phyloP scores from a whole-genome alignment of 53 echinoderm and acorn worm species.

The Pentamera pediparva region DNA sequence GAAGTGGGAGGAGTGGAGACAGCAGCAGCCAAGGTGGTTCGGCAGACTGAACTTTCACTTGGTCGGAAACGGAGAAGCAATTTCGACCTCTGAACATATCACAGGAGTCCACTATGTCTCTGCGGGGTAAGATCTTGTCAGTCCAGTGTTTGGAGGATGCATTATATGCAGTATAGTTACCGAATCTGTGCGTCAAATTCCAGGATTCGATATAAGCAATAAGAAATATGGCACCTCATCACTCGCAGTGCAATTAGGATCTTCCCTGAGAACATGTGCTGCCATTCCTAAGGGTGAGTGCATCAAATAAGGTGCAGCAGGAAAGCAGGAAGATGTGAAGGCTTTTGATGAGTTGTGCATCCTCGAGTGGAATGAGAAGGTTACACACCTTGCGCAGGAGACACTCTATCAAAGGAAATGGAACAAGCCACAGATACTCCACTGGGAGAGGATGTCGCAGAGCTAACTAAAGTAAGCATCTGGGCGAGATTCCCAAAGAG shows the following conservation, averaged over 20 bases:
- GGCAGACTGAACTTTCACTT: too few species aligned
- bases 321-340: conserved; percentile 1
- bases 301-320: neutral
- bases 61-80: too few species aligned
- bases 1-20: too few species aligned
- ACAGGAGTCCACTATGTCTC: too few species aligned
- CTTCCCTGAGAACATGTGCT: conserved; percentile 33
- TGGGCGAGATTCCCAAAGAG: conserved; percentile 5
- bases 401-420: conserved; percentile 27
- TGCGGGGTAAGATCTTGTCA: too few species aligned
- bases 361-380: conserved; percentile 34
- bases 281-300: conserved; percentile 34
- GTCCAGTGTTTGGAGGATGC: conserved; percentile 35
- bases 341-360: conserved; percentile 22
- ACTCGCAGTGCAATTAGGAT: conserved; percentile 46
- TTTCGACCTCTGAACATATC: too few species aligned
- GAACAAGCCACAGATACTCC: conserved; percentile 34
- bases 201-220: conserved; percentile 18
- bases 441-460: too few species aligned
- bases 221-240: conserved; percentile 30
- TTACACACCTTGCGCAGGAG: conserved; percentile 8
- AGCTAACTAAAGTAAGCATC: neutral
- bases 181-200: conserved; percentile 37
- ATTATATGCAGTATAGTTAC: conserved; percentile 47
- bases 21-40: too few species aligned